phyloP scores from a whole-genome alignment of 1,140 invertebrate genomes.

The Adelges cooleyi region DNA sequence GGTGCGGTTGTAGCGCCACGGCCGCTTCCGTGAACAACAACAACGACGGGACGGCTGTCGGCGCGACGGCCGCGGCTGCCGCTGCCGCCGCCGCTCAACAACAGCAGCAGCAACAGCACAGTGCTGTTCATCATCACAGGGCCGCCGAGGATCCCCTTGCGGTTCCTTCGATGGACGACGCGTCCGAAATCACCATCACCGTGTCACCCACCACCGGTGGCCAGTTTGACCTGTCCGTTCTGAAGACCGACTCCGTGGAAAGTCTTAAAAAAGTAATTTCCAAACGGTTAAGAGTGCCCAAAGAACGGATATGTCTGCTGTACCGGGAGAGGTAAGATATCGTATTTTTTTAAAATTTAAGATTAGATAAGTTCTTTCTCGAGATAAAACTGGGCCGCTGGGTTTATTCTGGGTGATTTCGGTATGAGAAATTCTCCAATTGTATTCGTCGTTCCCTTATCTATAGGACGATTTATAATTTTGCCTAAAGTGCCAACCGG shows the following conservation, averaged over 20 bases:
- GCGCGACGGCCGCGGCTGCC: not conserved
- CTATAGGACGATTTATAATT: not conserved
- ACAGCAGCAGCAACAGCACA: not conserved
- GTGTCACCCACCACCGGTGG: slow-evolving; percentile 83
- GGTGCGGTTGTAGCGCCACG: slow-evolving; percentile 7
- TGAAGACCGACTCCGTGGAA: slow-evolving; percentile 66
- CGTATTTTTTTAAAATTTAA: too few relatives aligned
- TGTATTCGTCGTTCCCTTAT: too few relatives aligned
- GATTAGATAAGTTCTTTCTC: too few relatives aligned
- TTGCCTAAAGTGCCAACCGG: not conserved
- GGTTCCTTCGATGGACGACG: not conserved
- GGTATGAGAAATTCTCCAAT: not conserved
- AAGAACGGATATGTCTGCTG: slow-evolving; percentile 81
- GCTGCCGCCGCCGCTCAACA: not conserved
- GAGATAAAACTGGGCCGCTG: too few relatives aligned
- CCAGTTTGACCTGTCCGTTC: slow-evolving; percentile 69
- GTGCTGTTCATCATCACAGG: too few relatives aligned
- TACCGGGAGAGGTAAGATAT: slow-evolving; percentile 73
- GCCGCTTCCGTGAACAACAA: not conserved
- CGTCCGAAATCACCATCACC: slow-evolving; percentile 53
- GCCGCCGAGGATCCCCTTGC: not conserved
- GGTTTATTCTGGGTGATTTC: too few relatives aligned
- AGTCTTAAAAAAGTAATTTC: slow-evolving; percentile 81
- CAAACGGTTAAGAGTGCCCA: slow-evolving; percentile 80
- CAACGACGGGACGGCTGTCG: not conserved